A percentile compares a stretch with the other conserved stretches of the same genome.
Conservation (phyloP, 2,888 invertebrate genomes). For the Syritta pipiens region DNA sequence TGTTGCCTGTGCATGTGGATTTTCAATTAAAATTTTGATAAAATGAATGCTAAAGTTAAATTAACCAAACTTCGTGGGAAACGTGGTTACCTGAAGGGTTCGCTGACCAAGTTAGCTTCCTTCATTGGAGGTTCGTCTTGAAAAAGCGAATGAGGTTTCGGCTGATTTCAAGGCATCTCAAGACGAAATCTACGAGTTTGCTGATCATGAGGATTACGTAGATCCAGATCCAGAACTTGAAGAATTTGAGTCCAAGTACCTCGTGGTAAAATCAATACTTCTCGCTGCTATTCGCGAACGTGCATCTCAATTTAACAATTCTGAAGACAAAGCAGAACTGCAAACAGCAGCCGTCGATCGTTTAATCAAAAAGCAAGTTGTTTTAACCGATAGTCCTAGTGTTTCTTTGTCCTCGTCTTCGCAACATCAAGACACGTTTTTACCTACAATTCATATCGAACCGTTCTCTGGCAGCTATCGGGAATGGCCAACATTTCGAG, state of each 20-base stretch:
- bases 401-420: background rate
- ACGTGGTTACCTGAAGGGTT: background rate
- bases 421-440: background rate
- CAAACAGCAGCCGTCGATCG: background rate
- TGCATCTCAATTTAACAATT: no score
- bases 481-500: conserved; percentile 8
- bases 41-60: background rate
- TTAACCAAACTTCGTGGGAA: background rate
- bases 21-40: no score
- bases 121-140: background rate
- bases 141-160: background rate
- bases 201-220: background rate
- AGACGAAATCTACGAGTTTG: background rate
- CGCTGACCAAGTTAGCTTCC: background rate
- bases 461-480: conserved; percentile 11
- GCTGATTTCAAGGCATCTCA: no score
- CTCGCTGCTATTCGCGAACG: background rate
- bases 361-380: background rate
- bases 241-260: background rate
- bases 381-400: background rate
- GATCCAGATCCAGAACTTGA: background rate
- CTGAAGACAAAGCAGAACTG: no score
- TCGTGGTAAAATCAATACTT: background rate
- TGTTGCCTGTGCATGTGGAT: no score
- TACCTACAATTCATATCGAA: conserved; percentile 3